Base-by-base conservation (phyloP, 2,113 vertebrate species). In the Plecotus auritus region DNA sequence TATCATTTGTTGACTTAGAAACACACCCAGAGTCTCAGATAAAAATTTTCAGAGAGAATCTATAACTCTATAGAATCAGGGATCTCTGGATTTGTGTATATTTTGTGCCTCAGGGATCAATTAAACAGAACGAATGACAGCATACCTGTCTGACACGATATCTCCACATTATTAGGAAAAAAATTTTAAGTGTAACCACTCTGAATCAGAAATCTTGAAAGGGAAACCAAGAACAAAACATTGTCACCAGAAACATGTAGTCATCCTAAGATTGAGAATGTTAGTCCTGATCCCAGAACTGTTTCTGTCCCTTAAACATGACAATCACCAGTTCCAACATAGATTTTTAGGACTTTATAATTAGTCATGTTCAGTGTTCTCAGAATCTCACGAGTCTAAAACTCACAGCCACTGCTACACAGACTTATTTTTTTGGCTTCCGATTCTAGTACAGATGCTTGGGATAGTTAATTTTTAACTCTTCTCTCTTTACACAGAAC, bases 201-300 rank as follows among this genome's bases (percentile, higher is more conserved):
- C 64, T 64, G 85, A 93, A 35, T 61, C 85, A 94, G 94, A 94
- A 88, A 85, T 59, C 85, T 91, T 92, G 66, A 78, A 81, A 90
- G 66, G 45, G 16, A 88, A 85, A 82, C 45, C 78, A 77, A 70
- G 8, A 14, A 77, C 35, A 84, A 77, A 90, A 77, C 18, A 22
- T 9, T n/a, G 20, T 47, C 32, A 40, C n/a, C 77, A 37, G 81
- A 95, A 95, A 78, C 83, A 90, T 37, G 51, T 9, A 80, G 23
- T 72, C 20, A 9, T 56, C 69, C 14, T 20, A 87, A 69, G 23
- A 77, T 2, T 51, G 67, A 66, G 26, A 35, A 10, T 22, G 35
- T 93, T 35, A 92, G 47, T 90, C 77, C 84, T 30, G 13, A 18
- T 28, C 54, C 18, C 45, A 20, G 23, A 90, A 70, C 70, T 30